phyloP scores from a whole-genome alignment of 1,140 invertebrate species.

The Mactra quadrangularis region DNA sequence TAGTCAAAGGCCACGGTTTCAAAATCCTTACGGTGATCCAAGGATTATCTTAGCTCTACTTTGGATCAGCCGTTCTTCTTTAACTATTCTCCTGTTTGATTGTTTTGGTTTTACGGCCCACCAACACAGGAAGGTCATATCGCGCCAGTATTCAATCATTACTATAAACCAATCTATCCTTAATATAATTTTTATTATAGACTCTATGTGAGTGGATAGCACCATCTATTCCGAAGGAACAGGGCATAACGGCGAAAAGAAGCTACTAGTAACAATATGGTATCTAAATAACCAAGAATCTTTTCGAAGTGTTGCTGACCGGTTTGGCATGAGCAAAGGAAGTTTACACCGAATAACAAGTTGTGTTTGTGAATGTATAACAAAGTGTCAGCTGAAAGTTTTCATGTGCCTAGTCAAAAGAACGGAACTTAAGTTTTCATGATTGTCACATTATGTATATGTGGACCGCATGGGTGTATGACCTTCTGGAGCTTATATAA shows the following conservation, averaged over 20 bases:
- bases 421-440: not conserved
- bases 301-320: conserved; percentile 57
- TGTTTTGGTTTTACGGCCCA: too few relatives aligned
- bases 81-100: too few relatives aligned
- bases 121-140: too few relatives aligned
- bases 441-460: not conserved
- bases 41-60: too few relatives aligned
- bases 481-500: not conserved
- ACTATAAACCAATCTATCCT: too few relatives aligned
- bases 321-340: conserved; percentile 58
- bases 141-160: too few relatives aligned
- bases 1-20: too few relatives aligned
- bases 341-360: not conserved
- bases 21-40: too few relatives aligned
- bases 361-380: not conserved
- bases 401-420: not conserved
- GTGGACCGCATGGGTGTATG: not conserved
- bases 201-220: conserved; percentile 31
- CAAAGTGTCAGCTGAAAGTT: not conserved
- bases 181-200: conserved; percentile 13
- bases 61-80: too few relatives aligned
- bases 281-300: conserved; percentile 42
- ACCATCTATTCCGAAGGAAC: conserved; percentile 16
- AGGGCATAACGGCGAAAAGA: conserved; percentile 15
- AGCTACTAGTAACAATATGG: conserved; percentile 52